phyloP scores from a whole-genome alignment of 1,140 invertebrate genomes.

The Nymphalis io region DNA sequence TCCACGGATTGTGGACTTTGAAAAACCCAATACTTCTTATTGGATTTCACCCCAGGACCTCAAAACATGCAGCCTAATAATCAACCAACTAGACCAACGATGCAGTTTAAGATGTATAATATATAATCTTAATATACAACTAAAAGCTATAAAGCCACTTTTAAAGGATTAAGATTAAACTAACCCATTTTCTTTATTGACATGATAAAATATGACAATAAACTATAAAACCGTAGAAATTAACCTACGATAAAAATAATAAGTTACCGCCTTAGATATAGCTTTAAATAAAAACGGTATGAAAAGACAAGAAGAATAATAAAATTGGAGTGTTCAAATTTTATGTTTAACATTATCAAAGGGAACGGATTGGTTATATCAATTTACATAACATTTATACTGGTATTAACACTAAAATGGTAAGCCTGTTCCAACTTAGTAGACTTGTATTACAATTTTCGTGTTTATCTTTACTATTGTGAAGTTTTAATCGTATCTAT shows the following conservation, averaged over 20 bases:
- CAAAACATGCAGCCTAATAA: too few relatives aligned
- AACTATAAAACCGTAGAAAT: conserved; percentile 3
- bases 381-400: conserved; percentile 31
- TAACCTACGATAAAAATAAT: conserved; percentile 3
- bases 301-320: conserved; percentile 17
- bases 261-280: neutral
- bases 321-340: conserved; percentile 28
- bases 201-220: neutral
- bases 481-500: neutral
- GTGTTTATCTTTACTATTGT: too few relatives aligned
- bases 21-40: too few relatives aligned
- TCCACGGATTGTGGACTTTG: too few relatives aligned
- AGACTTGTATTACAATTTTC: conserved; percentile 1
- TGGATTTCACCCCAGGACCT: too few relatives aligned
- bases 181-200: too few relatives aligned
- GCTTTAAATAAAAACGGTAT: conserved; percentile 14
- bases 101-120: too few relatives aligned
- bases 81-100: too few relatives aligned
- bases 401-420: conserved; percentile 28
- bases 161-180: too few relatives aligned
- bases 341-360: conserved; percentile 28
- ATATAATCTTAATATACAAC: too few relatives aligned
- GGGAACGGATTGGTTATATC: conserved; percentile 26
- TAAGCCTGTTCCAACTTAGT: conserved; percentile 6
- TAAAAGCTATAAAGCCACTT: too few relatives aligned